Percentiles rank a stretch among this genome's conserved stretches.
Evolutionary conservation across 1,140 invertebrate species (phyloP).

Genomic region (Bombus waltoni): DNA sequence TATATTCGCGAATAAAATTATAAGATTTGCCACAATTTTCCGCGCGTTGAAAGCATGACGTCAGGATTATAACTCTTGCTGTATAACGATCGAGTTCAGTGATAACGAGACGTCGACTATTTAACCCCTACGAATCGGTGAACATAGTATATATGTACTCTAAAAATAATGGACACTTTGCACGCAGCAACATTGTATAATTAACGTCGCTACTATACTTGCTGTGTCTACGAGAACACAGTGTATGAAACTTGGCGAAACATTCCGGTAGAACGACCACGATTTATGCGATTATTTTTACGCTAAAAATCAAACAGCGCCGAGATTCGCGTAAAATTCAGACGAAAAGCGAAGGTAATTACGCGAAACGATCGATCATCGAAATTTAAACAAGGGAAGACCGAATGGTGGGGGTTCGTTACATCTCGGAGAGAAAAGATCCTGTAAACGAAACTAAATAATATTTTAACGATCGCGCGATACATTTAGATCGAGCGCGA

Average conservation of each 20-base stretch:
- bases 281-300: neutral
- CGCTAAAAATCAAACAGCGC: neutral
- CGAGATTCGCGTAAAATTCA: neutral
- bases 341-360: too few species aligned
- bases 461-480: too few species aligned
- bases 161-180: slow-evolving; percentile 16
- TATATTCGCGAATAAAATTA: neutral
- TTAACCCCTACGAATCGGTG: neutral
- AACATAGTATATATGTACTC: neutral
- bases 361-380: too few species aligned
- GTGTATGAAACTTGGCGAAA: neutral
- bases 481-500: too few species aligned
- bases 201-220: neutral
- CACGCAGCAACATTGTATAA: neutral
- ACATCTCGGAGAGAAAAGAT: too few species aligned
- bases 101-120: neutral
- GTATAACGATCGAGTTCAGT: neutral
- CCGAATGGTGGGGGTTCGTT: fast-evolving
- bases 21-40: neutral
- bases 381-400: too few species aligned
- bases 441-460: too few species aligned
- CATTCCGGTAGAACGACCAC: neutral
- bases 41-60: slow-evolving; percentile 3
- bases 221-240: too few species aligned
- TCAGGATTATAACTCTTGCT: neutral